Evolutionary conservation across 2,113 vertebrate species (phyloP).

Genomic region (Vimba vimba): DNA sequence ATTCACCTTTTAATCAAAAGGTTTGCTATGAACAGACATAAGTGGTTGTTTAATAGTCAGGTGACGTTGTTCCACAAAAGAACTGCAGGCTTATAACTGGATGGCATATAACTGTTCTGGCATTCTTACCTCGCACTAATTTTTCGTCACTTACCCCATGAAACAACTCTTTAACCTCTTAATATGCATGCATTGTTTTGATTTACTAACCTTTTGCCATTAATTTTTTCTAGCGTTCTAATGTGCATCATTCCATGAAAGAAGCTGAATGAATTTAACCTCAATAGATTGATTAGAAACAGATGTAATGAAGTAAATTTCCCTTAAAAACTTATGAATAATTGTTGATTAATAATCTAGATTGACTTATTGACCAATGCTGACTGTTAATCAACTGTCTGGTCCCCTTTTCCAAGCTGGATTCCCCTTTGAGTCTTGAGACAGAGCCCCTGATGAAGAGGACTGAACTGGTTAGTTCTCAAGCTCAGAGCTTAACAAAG

Average conservation of each 20-base stretch:
- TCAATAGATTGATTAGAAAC: constrained; percentile 50
- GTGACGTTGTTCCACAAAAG: constrained; percentile 43
- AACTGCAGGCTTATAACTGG: constrained; percentile 59
- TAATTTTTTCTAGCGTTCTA: constrained; percentile 68
- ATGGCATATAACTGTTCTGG: constrained; percentile 67
- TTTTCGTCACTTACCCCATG: constrained; percentile 71
- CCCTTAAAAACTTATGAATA: constrained; percentile 40
- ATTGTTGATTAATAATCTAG: constrained; percentile 60
- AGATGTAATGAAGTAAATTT: constrained; percentile 56
- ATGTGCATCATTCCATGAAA: constrained; percentile 62
- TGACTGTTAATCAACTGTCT: constrained; percentile 86
- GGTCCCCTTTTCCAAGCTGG: constrained; percentile 88
- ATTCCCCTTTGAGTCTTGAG: constrained; percentile 82
- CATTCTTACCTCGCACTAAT: constrained; percentile 76
- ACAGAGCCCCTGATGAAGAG: constrained; percentile 81
- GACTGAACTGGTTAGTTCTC: constrained; percentile 83
- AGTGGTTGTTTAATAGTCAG: constrained; percentile 3
- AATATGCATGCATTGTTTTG: constrained; percentile 75
- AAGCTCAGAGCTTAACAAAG: constrained; percentile 83
- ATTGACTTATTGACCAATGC: constrained; percentile 77
- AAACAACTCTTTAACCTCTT: constrained; percentile 72
- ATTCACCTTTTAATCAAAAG: not conserved
- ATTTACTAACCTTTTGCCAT: constrained; percentile 74
- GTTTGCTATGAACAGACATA: not conserved
- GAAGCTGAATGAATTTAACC: constrained; percentile 56